A percentile compares a stretch with the other conserved stretches of the same genome.
Evolutionary conservation across 2,888 invertebrate genomes (phyloP).

Genomic region (Norana najaformis): DNA sequence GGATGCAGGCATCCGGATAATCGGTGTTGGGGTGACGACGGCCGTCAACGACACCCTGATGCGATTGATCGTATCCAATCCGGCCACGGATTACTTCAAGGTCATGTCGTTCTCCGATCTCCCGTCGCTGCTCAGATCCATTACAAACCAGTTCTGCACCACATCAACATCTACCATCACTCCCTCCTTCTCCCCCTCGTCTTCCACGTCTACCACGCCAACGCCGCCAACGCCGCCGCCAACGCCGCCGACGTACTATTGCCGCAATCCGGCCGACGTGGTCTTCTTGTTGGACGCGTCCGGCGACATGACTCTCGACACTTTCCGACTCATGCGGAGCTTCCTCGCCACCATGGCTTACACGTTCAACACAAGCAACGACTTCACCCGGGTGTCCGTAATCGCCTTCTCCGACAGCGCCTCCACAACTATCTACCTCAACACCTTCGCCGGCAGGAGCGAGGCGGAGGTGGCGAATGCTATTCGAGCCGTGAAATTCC

Average conservation of each 20-base stretch:
- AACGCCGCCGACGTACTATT: background rate
- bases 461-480: background rate
- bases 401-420: background rate
- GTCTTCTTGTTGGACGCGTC: slow-evolving; percentile 22
- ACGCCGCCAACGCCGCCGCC: background rate
- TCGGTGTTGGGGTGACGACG: slow-evolving; percentile 26
- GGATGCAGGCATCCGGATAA: slow-evolving; percentile 21
- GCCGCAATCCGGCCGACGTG: background rate
- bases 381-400: background rate
- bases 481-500: background rate
- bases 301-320: slow-evolving; percentile 14
- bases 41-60: background rate
- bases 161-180: background rate
- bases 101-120: slow-evolving; percentile 16
- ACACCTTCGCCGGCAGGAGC: slow-evolving; percentile 19
- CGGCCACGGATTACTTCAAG: slow-evolving; percentile 27
- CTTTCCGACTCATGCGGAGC: background rate
- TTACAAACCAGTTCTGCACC: slow-evolving; percentile 8
- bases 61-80: slow-evolving; percentile 21
- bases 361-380: background rate
- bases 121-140: background rate
- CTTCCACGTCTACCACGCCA: background rate
- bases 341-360: slow-evolving; percentile 8
- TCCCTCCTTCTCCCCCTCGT: background rate
- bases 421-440: slow-evolving; percentile 5